Base-by-base conservation (phyloP, 2,797 vertebrate species). In the Karalla daura region DNA sequence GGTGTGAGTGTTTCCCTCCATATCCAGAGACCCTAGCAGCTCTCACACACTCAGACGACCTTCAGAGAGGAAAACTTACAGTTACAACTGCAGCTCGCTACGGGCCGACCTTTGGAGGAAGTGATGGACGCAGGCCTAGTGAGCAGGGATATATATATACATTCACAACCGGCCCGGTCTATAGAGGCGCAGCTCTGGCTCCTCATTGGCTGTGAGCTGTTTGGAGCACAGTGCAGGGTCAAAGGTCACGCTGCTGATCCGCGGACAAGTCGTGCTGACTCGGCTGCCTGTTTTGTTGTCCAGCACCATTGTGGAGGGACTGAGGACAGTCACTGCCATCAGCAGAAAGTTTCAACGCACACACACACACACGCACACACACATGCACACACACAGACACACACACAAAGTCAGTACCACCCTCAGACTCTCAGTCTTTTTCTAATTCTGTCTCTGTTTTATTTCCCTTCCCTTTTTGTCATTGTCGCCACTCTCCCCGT, bases 271-370 rank as follows among this genome's bases (percentile, higher is more conserved):
- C 70, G 58, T 67, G 96, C 95, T 97, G 96, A 96, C 91, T 70
- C 64, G 70, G 94, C 93, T 86, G 88, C 90, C 93, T 91, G 94
- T 91, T 95, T 96, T 95, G 94, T 96, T 93, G 70, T 87, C 73
- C 82, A 44, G 74, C 79, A 83, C 70, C 51, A 85, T 88, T 90
- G 92, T 92, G 74, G 63, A 59, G 63, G 36, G 46, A 64, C 7
- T 6, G 20, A 30, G 75, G 69, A 84, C 86, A 89, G 83, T 87
- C 81, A 88, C 92, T 90, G 86, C 84, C 86, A 83, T 95, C 93
- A 88, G 92, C 92, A 93, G 86, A 94, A 94, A 88, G 78, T 77
- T 73, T 74, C 39, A 5, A n/a, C 46, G 17, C 39, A 25, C 52
- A 32, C 58, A 33, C 62, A 47, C 62, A 40, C 28, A 53, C 37